Conservation (phyloP, 2,888 invertebrate species). For the Didymodactylos carnosus region DNA sequence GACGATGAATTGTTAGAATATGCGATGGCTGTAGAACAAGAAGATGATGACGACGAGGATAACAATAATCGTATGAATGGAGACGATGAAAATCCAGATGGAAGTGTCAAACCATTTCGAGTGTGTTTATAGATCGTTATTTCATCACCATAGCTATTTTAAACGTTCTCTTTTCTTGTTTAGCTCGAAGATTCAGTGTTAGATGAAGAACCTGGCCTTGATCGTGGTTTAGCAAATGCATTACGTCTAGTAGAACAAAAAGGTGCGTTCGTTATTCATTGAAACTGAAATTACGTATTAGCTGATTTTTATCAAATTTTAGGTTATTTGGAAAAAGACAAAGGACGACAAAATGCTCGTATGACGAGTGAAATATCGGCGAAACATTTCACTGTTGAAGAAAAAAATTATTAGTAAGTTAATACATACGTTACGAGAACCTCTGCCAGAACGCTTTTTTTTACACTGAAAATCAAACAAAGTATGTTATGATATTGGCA, state of each 20-base stretch:
- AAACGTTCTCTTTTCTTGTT: too few species aligned
- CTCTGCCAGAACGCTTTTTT: too few species aligned
- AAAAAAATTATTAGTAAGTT: slow-evolving; percentile 6
- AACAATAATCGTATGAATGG: too few species aligned
- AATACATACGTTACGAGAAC: too few species aligned
- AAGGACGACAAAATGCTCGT: slow-evolving; percentile 3
- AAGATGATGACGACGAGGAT: slow-evolving; percentile 34
- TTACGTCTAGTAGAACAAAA: slow-evolving; percentile 72
- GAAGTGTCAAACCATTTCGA: neutral
- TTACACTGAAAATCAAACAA: too few species aligned
- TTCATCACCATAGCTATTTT: too few species aligned
- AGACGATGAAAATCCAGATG: too few species aligned
- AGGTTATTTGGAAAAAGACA: slow-evolving; percentile 11
- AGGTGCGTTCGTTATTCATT: slow-evolving; percentile 34
- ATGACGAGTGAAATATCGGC: slow-evolving; percentile 5
- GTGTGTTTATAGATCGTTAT: too few species aligned
- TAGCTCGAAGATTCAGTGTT: slow-evolving; percentile 38
- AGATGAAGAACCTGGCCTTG: slow-evolving; percentile 75
- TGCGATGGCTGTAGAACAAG: slow-evolving; percentile 38
- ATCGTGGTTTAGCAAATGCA: slow-evolving; percentile 70
- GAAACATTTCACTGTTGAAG: slow-evolving; percentile 8
- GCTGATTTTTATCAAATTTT: neutral
- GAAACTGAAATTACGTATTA: neutral
- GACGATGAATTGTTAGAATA: neutral
- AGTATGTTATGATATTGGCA: too few species aligned